phyloP scores from a whole-genome alignment of 2,113 vertebrate genomes.

The Lates calcarifer region DNA sequence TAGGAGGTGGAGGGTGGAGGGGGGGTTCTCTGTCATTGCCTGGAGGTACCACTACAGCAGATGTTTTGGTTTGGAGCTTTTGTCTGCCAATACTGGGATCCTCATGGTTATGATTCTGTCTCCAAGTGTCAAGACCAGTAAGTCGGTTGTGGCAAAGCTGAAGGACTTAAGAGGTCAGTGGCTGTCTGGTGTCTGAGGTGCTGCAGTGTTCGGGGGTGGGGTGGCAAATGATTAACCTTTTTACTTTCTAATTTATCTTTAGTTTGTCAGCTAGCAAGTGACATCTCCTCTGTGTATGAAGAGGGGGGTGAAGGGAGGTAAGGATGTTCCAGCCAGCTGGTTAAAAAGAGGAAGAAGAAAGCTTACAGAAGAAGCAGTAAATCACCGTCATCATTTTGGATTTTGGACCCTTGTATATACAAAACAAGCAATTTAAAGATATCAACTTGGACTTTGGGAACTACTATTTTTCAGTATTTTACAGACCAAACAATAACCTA shows the following conservation, averaged over 20 bases:
- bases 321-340: not conserved
- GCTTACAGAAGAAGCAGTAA: not conserved
- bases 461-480: not conserved
- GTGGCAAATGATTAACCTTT: conserved; percentile 37
- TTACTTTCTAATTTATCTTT: conserved; percentile 23
- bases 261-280: not conserved
- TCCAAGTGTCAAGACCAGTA: conserved; percentile 42
- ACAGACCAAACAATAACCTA: not conserved
- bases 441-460: not conserved
- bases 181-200: not conserved
- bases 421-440: conserved; percentile 3
- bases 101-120: conserved; percentile 6
- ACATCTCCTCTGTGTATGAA: not conserved
- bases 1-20: conserved; percentile 23
- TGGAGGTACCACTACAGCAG: conserved; percentile 50
- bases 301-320: not conserved
- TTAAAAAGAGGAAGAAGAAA: not conserved
- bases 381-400: not conserved
- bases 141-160: conserved; percentile 44
- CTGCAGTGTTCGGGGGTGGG: not conserved
- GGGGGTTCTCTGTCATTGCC: conserved; percentile 38
- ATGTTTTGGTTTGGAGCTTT: conserved; percentile 57
- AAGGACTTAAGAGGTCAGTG: conserved; percentile 36
- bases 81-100: conserved; percentile 21
- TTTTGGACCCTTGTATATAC: not conserved